These are phyloP conservation scores for Naso thynnoides DNA, from an alignment of 2,797 vertebrate species.

Conservation along the genomic window DNA sequence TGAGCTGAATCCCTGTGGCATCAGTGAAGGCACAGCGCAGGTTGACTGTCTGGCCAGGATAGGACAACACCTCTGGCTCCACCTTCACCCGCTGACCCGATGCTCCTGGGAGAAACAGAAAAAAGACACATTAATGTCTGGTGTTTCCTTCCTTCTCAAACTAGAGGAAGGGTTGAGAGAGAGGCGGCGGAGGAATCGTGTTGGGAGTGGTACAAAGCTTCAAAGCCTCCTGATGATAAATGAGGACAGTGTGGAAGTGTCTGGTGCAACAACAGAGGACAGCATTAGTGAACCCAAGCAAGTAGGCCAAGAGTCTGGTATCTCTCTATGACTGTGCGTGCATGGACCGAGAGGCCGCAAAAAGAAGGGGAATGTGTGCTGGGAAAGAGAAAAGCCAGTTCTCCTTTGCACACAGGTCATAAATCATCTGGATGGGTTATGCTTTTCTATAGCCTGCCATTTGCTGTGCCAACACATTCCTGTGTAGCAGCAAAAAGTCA, in stretches of 20 bases:
- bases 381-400: conserved; percentile 54
- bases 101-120: conserved; percentile 61
- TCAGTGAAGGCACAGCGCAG: conserved; percentile 86
- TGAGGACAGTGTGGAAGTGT: conserved; percentile 63
- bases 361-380: conserved; percentile 22
- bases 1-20: conserved; percentile 76
- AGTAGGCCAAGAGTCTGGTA: conserved; percentile 78
- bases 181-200: conserved; percentile 32
- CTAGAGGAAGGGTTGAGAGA: conserved; percentile 18
- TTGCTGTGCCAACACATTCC: conserved; percentile 78
- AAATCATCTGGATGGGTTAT: conserved; percentile 76
- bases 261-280: conserved; percentile 72
- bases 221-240: conserved; percentile 72
- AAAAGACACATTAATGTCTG: conserved; percentile 48
- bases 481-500: conserved; percentile 71
- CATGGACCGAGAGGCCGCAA: conserved; percentile 31
- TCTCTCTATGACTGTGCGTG: conserved; percentile 55
- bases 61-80: conserved; percentile 83
- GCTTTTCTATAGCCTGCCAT: conserved; percentile 75
- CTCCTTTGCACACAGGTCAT: conserved; percentile 66
- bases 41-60: conserved; percentile 83
- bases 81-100: conserved; percentile 86
- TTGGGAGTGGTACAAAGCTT: too few species aligned
- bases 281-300: conserved; percentile 72
- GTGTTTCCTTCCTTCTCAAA: conserved; percentile 21